Conservation (phyloP, 2,888 invertebrate genomes). For the Rhogogaster chlorosoma region DNA sequence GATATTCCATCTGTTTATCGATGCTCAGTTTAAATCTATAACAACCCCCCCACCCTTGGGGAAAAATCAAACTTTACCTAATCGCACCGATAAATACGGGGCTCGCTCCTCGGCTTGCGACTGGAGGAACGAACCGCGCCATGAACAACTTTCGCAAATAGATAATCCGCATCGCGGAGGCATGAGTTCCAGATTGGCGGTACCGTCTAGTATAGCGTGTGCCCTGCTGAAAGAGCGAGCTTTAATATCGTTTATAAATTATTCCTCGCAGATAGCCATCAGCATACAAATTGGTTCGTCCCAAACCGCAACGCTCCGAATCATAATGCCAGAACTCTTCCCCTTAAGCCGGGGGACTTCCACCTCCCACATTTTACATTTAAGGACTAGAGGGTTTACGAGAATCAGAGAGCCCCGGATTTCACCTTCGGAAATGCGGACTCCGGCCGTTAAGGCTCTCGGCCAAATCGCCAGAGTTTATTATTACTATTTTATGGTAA, state of each 20-base stretch:
- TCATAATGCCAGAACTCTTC: constrained; percentile 1
- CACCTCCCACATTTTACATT: neutral
- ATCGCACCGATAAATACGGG: constrained; percentile 14
- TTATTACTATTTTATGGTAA: constrained; percentile 55
- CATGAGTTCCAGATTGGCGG: constrained; percentile 10
- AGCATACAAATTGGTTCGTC: constrained; percentile 70
- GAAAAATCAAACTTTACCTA: neutral
- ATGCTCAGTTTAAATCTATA: neutral
- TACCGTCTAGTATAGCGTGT: constrained; percentile 43
- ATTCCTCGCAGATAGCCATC: constrained; percentile 69
- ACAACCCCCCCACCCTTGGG: neutral
- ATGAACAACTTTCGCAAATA: neutral
- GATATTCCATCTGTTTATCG: neutral
- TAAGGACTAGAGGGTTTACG: neutral
- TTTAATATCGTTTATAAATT: constrained; percentile 71
- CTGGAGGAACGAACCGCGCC: neutral
- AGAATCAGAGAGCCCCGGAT: too few relatives aligned
- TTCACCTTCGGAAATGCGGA: neutral
- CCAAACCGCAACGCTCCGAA: constrained; percentile 56
- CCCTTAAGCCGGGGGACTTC: neutral
- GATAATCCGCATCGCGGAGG: neutral
- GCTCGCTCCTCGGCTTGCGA: neutral
- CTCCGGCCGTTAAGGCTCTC: neutral
- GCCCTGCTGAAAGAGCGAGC: constrained; percentile 62
- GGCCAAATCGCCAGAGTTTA: neutral